Conservation (phyloP, 2,888 invertebrate species). For the Emesis furor region DNA sequence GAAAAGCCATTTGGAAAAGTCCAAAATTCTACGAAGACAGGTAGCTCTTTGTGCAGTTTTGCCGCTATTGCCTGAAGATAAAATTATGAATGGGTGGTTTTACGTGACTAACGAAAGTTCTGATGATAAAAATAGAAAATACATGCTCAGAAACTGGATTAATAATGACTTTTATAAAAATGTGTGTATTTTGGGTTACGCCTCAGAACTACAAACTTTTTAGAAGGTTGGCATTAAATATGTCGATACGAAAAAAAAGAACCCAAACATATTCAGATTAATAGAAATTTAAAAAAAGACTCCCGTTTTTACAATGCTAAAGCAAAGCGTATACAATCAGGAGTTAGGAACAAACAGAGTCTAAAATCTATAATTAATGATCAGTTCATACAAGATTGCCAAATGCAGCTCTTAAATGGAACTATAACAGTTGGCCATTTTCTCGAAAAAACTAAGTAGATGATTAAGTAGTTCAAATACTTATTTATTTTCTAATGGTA, state of each 20-base stretch:
- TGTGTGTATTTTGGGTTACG: conserved; percentile 46
- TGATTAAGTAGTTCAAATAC: no score
- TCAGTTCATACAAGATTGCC: no score
- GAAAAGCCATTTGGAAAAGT: conserved; percentile 15
- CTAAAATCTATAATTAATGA: no score
- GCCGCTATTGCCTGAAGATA: neutral
- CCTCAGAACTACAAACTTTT: conserved; percentile 48
- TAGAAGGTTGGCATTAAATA: conserved; percentile 53
- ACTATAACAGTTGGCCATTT: no score
- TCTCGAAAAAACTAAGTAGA: no score
- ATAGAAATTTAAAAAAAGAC: conserved; percentile 8
- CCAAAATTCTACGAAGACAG: neutral
- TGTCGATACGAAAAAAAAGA: conserved; percentile 38
- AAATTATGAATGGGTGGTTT: conserved; percentile 17
- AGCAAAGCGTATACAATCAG: no score
- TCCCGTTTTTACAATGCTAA: no score
- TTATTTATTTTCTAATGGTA: no score
- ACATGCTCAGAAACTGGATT: conserved; percentile 52
- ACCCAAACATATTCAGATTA: conserved; percentile 23
- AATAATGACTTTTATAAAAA: conserved; percentile 37
- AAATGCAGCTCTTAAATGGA: no score
- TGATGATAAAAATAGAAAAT: conserved; percentile 52
- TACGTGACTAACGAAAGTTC: conserved; percentile 38
- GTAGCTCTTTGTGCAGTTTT: conserved; percentile 14
- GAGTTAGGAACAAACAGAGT: no score